Base-by-base conservation (phyloP, 2,888 invertebrate species). In the Netelia inedita region DNA sequence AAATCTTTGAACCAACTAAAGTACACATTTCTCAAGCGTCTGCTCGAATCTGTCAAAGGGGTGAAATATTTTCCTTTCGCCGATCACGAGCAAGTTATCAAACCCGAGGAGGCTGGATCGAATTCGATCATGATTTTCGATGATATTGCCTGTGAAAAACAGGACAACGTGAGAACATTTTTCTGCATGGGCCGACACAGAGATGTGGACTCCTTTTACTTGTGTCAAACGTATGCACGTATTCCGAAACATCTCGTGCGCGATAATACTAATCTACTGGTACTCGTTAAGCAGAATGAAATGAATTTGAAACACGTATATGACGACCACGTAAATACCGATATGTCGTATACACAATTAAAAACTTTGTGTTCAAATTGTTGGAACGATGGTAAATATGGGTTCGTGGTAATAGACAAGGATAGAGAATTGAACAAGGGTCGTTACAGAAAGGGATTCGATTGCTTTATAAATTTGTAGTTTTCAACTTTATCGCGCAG, bases 61-160 rank as follows among this genome's bases (percentile, higher is more conserved):
- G 28, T 28, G 5, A 28, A 28, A 28, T 28, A 28, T 28, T 28
- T 28, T 57, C 63, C 74, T 19, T 74, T 74, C 19, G 41, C 59
- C 10, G 74, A 59, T 41, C 28, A 76, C 16, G 76, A 66, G 93
- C 83, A 23, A 19, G 74, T 63, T 16, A 50, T 74, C 23, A 43
- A 74, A 74, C 19, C 61, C 5, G 74, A 74, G 9, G 50, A 74
- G 1, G 50, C 74, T 1, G 9, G 50, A 21, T 35, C 61, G 3
- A 63, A 74, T 87, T 92, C 91, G 11, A 87, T 93, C 16, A 89
- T 93, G 84, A 91, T 94, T 66, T 93, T 93, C 86, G 93, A 93
- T 87, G 92, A 93, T 88, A 89, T 93, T 23, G 89, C 90, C 19
- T 92, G 91, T 50, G 87, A 87, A 59, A 89, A 87, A 16, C 88